Conservation (phyloP, 2,797 vertebrate genomes). For the Menidia menidia region DNA sequence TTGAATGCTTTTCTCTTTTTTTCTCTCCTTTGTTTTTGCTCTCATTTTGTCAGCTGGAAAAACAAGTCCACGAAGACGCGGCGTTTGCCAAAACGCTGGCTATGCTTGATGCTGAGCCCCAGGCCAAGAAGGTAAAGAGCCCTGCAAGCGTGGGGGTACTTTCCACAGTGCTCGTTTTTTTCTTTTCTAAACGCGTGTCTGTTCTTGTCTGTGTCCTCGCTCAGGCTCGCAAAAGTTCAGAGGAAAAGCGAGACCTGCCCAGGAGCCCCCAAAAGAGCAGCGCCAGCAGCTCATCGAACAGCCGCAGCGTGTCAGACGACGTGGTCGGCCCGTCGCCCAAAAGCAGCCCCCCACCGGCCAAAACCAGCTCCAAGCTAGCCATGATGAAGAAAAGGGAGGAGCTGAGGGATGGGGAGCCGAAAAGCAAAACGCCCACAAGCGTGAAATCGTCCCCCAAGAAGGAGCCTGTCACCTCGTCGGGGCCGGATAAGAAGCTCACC, state of each 20-base stretch:
- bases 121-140: conserved; percentile 87
- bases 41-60: conserved; percentile 85
- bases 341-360: conserved; percentile 69
- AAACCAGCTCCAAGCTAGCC: conserved; percentile 86
- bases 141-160: background rate
- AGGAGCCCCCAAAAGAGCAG: conserved; percentile 67
- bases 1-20: background rate
- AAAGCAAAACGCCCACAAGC: conserved; percentile 77
- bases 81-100: conserved; percentile 94
- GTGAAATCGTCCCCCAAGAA: conserved; percentile 81
- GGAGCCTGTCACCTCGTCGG: conserved; percentile 41
- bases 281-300: conserved; percentile 58
- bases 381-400: conserved; percentile 86
- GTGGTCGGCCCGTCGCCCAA: conserved; percentile 68
- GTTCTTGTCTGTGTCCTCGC: conserved; percentile 9
- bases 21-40: background rate
- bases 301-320: conserved; percentile 54
- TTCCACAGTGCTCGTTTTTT: too few relatives aligned
- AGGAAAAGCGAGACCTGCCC: conserved; percentile 30
- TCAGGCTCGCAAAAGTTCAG: conserved; percentile 70
- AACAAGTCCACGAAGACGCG: conserved; percentile 93
- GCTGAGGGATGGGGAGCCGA: conserved; percentile 37
- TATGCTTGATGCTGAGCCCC: conserved; percentile 90
- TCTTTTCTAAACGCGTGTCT: too few relatives aligned
- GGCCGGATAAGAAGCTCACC: conserved; percentile 54